Conservation (phyloP, 92 coral and sea anemone species). For the Bergia puertoricense region DNA sequence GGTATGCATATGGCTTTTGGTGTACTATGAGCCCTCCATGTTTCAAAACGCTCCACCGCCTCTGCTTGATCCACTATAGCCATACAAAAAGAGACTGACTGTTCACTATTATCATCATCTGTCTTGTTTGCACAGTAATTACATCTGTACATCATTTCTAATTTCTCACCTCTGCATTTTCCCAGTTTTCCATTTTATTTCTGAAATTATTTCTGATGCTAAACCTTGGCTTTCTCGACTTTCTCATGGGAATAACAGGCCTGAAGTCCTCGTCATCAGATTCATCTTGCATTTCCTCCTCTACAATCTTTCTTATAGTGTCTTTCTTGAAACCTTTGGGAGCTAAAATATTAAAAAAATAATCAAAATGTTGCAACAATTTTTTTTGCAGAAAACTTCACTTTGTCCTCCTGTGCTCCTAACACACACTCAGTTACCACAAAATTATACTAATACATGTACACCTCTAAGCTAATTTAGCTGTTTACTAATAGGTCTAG, state of each 20-base stretch:
- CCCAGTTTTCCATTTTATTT: constrained; percentile 97
- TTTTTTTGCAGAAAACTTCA: too few species aligned
- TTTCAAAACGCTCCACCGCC: too few species aligned
- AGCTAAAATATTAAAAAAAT: constrained; percentile 42
- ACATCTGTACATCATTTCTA: not conserved
- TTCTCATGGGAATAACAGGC: constrained; percentile 59
- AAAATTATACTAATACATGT: too few species aligned
- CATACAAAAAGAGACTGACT: too few species aligned
- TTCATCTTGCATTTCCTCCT: constrained; percentile 66
- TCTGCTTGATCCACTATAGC: too few species aligned
- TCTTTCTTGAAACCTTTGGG: constrained; percentile 90
- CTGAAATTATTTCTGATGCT: constrained; percentile 71
- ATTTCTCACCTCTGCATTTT: constrained; percentile 86
- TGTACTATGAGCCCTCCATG: too few species aligned
- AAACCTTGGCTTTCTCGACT: constrained; percentile 57
- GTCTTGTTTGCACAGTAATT: not conserved
- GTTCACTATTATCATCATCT: not conserved
- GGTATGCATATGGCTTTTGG: too few species aligned
- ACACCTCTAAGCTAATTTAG: too few species aligned
- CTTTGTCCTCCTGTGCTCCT: too few species aligned
- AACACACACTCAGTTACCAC: too few species aligned
- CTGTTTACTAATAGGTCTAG: too few species aligned
- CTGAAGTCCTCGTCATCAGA: constrained; percentile 77
- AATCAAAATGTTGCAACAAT: not conserved
- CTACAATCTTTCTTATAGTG: constrained; percentile 66